Percentiles rank a stretch among this genome's conserved stretches.
phyloP scores from a whole-genome alignment of 2,888 invertebrate species.

The Plutella xylostella region DNA sequence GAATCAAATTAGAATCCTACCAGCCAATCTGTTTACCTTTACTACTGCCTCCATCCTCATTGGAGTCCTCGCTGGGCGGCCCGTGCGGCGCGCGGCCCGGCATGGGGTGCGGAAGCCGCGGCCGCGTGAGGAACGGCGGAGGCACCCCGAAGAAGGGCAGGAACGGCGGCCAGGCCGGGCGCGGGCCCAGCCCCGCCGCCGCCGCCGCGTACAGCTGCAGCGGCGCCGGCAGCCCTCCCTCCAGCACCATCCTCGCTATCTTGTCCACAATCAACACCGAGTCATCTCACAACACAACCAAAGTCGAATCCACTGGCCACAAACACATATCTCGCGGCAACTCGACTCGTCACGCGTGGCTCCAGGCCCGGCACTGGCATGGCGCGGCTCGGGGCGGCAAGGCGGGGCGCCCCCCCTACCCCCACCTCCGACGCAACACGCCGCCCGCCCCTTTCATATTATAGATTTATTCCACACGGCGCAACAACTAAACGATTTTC shows the following conservation, averaged over 20 bases:
- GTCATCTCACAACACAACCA: too few species aligned
- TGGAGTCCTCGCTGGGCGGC: slow-evolving; percentile 67
- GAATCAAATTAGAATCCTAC: neutral
- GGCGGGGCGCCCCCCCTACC: slow-evolving; percentile 49
- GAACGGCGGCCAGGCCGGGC: slow-evolving; percentile 73
- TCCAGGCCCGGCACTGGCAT: slow-evolving; percentile 52
- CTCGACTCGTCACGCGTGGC: slow-evolving; percentile 31
- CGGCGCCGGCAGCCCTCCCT: slow-evolving; percentile 76
- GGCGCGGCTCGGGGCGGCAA: slow-evolving; percentile 50
- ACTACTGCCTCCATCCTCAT: slow-evolving; percentile 64
- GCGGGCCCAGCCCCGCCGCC: slow-evolving; percentile 69
- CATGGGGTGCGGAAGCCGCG: slow-evolving; percentile 50
- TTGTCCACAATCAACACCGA: too few species aligned
- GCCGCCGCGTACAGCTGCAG: slow-evolving; percentile 78
- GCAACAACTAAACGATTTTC: slow-evolving; percentile 52
- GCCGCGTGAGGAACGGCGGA: slow-evolving; percentile 66
- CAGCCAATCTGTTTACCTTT: slow-evolving; percentile 55
- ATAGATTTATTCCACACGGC: slow-evolving; percentile 65
- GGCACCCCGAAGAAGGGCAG: slow-evolving; percentile 71
- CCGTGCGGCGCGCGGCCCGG: slow-evolving; percentile 56
- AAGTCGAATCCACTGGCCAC: too few species aligned
- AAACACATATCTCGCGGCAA: slow-evolving; percentile 50
- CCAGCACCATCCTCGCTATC: slow-evolving; percentile 73
- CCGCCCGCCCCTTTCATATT: slow-evolving; percentile 67
- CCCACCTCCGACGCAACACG: slow-evolving; percentile 48